A percentile compares a stretch with the other conserved stretches of the same genome.
Conservation (phyloP, 2,113 vertebrate genomes). For the Promerops cafer region DNA sequence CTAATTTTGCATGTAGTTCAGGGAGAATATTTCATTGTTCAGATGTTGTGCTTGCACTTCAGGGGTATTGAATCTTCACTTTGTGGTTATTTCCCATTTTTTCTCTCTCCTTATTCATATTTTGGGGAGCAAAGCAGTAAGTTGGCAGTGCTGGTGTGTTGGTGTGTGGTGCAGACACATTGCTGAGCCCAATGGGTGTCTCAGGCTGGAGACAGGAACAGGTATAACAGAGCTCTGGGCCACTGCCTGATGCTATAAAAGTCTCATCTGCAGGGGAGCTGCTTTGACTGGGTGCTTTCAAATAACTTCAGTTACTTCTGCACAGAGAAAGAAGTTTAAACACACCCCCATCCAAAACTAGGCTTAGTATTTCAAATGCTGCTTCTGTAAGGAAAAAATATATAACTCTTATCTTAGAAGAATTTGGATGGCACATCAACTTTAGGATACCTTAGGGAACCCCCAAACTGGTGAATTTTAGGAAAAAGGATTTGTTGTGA, state of each 20-base stretch:
- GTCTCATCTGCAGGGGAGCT: neutral
- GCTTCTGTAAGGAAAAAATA: neutral
- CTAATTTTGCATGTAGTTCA: slow-evolving; percentile 19
- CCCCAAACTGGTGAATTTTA: neutral
- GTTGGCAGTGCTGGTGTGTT: neutral
- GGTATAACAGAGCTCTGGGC: neutral
- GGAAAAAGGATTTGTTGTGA: neutral
- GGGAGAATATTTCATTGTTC: neutral
- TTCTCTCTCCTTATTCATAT: neutral
- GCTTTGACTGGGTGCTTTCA: neutral
- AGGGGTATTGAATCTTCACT: neutral
- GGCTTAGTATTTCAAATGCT: neutral
- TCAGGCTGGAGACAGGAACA: neutral
- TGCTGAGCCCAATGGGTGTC: neutral
- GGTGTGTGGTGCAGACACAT: fast-evolving
- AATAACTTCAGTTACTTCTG: neutral
- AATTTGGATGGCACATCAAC: neutral
- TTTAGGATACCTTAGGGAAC: neutral
- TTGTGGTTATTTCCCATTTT: neutral
- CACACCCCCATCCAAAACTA: fast-evolving
- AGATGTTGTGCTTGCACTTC: neutral
- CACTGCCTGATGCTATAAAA: neutral
- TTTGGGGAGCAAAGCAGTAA: neutral
- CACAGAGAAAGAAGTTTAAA: neutral
- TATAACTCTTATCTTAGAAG: neutral